Percentiles rank a stretch among this genome's conserved stretches.
Evolutionary conservation across 2,888 invertebrate species (phyloP).

Genomic region (Calliopum simillimum): DNA sequence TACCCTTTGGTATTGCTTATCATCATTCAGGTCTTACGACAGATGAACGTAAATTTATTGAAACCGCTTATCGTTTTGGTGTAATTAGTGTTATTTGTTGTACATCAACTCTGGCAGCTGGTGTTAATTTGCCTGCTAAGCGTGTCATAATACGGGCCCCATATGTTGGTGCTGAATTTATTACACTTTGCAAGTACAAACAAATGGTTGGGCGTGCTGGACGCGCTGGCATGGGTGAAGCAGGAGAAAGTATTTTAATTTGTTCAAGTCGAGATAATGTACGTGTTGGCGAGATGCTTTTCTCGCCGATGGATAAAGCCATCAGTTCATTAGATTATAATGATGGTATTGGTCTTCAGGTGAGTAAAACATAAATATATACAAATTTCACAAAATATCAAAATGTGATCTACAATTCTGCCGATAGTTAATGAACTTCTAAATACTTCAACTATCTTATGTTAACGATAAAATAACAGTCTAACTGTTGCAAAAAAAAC

Average conservation of each 20-base stretch:
- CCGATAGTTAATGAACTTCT: too few species aligned
- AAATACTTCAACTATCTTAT: too few species aligned
- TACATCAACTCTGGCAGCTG: slow-evolving; percentile 97
- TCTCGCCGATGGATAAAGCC: slow-evolving; percentile 77
- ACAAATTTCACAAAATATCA: too few species aligned
- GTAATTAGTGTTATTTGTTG: slow-evolving; percentile 90
- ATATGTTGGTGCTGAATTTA: slow-evolving; percentile 79
- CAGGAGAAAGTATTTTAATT: slow-evolving; percentile 90
- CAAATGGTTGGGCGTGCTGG: slow-evolving; percentile 98
- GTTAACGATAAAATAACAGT: too few species aligned
- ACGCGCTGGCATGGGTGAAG: slow-evolving; percentile 83
- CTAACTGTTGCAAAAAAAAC: too few species aligned
- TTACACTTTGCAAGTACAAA: slow-evolving; percentile 85
- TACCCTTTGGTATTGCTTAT: slow-evolving; percentile 88
- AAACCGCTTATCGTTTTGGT: slow-evolving; percentile 86
- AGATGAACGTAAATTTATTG: slow-evolving; percentile 87
- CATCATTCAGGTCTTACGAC: slow-evolving; percentile 93
- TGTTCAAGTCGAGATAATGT: slow-evolving; percentile 73
- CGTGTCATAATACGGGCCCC: slow-evolving; percentile 90
- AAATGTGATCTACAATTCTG: too few species aligned
- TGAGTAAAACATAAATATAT: slow-evolving; percentile 30
- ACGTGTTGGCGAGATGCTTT: slow-evolving; percentile 71
- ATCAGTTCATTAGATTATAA: slow-evolving; percentile 71
- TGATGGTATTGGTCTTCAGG: slow-evolving; percentile 70
- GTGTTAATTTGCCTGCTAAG: slow-evolving; percentile 94